Conservation (phyloP, 2,113 vertebrate species). For the Leptosomus discolor region DNA sequence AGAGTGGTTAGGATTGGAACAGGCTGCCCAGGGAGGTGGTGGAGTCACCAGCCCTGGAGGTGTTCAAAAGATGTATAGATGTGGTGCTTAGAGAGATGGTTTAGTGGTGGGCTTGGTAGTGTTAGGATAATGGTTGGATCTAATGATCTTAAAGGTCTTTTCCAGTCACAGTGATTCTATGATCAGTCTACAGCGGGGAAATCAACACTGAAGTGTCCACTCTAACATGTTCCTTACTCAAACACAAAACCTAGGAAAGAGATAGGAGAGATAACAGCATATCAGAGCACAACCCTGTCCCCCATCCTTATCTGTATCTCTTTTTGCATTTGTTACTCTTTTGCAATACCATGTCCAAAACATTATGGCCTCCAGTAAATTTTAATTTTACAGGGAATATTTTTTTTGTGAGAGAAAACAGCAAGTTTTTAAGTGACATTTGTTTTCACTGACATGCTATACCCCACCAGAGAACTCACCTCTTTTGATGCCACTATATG, state of each 20-base stretch:
- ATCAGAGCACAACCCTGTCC: background rate
- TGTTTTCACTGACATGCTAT: background rate
- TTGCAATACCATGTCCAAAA: background rate
- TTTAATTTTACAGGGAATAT: background rate
- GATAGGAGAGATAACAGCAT: background rate
- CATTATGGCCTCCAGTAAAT: background rate
- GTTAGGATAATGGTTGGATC: too few relatives aligned
- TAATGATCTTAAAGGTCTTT: too few relatives aligned
- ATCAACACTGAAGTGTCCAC: background rate
- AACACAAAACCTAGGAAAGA: background rate
- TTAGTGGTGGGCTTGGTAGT: too few relatives aligned
- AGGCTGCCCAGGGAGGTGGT: too few relatives aligned
- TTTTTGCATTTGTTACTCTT: background rate
- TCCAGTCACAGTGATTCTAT: too few relatives aligned
- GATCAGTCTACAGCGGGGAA: background rate
- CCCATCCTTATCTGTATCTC: background rate
- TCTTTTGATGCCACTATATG: constrained; percentile 96
- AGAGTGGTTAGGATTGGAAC: too few relatives aligned
- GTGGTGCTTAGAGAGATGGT: too few relatives aligned
- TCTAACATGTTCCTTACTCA: background rate
- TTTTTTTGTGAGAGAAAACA: background rate
- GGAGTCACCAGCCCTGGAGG: too few relatives aligned
- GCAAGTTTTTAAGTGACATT: background rate
- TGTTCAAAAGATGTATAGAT: too few relatives aligned
- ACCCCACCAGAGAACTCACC: constrained; percentile 67